These are phyloP conservation scores for Lutraria rhynchaena DNA, from an alignment of 1,140 invertebrate genomes.

Conservation along the genomic window DNA sequence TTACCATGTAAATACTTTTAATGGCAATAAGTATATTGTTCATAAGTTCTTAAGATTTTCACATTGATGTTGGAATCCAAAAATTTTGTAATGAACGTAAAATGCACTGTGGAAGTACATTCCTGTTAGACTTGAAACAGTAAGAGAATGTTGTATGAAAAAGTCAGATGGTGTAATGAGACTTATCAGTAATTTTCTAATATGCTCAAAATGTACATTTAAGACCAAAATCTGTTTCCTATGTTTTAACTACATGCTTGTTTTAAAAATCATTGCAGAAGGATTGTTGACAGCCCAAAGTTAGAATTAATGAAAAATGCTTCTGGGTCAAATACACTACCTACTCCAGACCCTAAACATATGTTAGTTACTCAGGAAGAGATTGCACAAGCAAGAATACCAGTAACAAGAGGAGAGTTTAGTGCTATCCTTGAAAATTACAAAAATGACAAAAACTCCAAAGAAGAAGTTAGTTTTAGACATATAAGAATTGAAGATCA, in stretches of 20 bases:
- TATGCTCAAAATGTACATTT: no score
- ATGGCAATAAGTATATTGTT: no score
- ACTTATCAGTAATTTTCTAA: no score
- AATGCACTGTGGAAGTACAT: no score
- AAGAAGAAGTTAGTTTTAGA: not conserved
- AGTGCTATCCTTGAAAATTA: slow-evolving; percentile 35
- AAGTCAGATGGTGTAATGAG: no score
- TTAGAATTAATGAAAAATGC: slow-evolving; percentile 39
- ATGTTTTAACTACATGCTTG: not conserved
- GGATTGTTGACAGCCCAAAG: slow-evolving; percentile 21
- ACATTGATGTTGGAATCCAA: no score
- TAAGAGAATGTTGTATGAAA: not conserved
- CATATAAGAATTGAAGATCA: slow-evolving; percentile 20
- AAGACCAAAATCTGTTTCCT: no score
- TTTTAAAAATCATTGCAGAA: slow-evolving; percentile 20
- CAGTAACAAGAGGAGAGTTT: slow-evolving; percentile 18
- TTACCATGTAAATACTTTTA: no score
- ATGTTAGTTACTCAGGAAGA: not conserved
- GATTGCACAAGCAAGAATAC: slow-evolving; percentile 22
- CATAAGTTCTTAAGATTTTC: no score
- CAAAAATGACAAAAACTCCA: not conserved
- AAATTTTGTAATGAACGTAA: no score
- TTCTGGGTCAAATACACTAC: not conserved
- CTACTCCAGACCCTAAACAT: not conserved
- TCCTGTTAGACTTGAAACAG: not conserved